A percentile compares a stretch with the other conserved stretches of the same genome.
These are phyloP conservation scores for Mustela lutreola DNA, from an alignment of 2,113 vertebrate species.

Conservation along the genomic window DNA sequence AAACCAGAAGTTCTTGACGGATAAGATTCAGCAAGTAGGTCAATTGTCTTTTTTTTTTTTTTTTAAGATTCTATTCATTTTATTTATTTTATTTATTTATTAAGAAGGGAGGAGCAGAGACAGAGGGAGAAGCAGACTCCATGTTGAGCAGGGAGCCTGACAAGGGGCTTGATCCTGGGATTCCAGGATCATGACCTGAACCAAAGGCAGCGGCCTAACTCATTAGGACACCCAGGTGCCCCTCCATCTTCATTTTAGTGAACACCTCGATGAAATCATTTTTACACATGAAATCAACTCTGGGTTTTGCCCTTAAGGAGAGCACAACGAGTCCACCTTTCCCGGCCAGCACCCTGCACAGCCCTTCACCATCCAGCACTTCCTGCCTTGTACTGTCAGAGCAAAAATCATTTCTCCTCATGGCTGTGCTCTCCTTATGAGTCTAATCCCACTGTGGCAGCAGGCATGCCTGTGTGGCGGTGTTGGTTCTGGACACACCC, in stretches of 20 bases:
- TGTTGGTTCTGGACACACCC: not conserved
- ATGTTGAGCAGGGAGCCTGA: too few species aligned
- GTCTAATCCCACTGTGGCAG: not conserved
- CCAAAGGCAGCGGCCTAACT: too few species aligned
- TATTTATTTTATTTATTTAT: too few species aligned
- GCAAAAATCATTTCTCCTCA: not conserved
- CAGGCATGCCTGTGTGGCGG: fast-evolving
- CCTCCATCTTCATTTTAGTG: not conserved
- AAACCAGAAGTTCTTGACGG: not conserved
- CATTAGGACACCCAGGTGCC: too few species aligned
- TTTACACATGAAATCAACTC: not conserved
- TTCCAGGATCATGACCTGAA: too few species aligned
- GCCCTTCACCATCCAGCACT: not conserved
- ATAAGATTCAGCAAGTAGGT: not conserved
- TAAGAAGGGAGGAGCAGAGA: too few species aligned
- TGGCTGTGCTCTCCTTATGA: not conserved
- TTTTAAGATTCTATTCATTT: too few species aligned
- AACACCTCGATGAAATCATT: not conserved
- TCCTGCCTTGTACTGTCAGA: not conserved
- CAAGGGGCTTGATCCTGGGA: too few species aligned
- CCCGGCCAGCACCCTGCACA: not conserved
- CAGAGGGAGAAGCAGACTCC: too few species aligned
- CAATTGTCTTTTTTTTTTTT: too few species aligned
- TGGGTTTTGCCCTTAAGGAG: not conserved
- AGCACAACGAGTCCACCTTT: not conserved